Evolutionary conservation across 2,888 invertebrate species (phyloP).

Genomic region (Ischnus inquisitorius): DNA sequence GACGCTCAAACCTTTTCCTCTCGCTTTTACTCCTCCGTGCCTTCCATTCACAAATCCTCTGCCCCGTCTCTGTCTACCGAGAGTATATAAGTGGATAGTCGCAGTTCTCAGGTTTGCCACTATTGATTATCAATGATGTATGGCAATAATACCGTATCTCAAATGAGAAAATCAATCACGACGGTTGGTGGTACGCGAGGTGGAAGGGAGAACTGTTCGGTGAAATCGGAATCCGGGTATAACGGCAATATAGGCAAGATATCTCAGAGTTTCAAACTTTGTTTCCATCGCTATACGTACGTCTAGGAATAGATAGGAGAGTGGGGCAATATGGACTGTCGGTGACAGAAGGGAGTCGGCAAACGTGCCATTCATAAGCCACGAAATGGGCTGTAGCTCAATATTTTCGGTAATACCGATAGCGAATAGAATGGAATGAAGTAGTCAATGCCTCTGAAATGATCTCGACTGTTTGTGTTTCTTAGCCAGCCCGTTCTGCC

Average conservation of each 20-base stretch:
- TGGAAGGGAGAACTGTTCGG: constrained; percentile 40
- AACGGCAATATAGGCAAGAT: constrained; percentile 25
- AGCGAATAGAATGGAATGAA: too few relatives aligned
- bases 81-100: constrained; percentile 60
- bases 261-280: constrained; percentile 53
- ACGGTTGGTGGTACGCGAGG: constrained; percentile 31
- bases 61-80: constrained; percentile 47
- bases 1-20: constrained; percentile 13
- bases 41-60: background rate
- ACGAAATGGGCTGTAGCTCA: too few relatives aligned
- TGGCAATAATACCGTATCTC: constrained; percentile 67
- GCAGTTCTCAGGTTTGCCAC: constrained; percentile 70
- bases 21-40: constrained; percentile 15
- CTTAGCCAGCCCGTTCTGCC: too few relatives aligned
- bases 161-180: constrained; percentile 71
- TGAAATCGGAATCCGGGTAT: background rate
- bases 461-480: too few relatives aligned
- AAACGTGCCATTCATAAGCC: too few relatives aligned
- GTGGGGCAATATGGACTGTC: too few relatives aligned
- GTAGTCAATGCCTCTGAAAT: too few relatives aligned
- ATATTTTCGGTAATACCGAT: too few relatives aligned
- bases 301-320: background rate
- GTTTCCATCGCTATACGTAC: constrained; percentile 25
- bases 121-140: constrained; percentile 72
- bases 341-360: too few relatives aligned